These are phyloP conservation scores for Todiramphus saurophagus DNA, from an alignment of 2,113 vertebrate species.

Conservation along the genomic window DNA sequence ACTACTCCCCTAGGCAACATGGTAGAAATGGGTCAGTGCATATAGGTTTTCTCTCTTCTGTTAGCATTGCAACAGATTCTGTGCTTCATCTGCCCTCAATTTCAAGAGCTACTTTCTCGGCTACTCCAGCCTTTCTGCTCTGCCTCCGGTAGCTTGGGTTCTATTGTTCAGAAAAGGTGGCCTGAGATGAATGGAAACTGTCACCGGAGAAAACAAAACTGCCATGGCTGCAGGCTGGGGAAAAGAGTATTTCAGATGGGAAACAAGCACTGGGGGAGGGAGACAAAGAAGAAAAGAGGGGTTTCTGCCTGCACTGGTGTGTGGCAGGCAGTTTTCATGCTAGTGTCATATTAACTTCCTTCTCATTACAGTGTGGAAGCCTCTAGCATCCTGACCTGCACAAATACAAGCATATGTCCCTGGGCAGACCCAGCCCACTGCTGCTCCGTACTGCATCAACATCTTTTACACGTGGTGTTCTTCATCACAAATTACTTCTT, in stretches of 20 bases:
- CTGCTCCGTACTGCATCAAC: background rate
- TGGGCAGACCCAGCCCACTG: background rate
- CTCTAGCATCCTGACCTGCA: background rate
- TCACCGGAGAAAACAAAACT: background rate
- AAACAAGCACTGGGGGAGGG: background rate
- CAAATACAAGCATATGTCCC: background rate
- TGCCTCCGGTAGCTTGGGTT: background rate
- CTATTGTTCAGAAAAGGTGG: background rate
- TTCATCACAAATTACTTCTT: background rate
- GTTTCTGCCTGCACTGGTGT: background rate
- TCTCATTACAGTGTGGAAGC: background rate
- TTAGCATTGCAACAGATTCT: background rate
- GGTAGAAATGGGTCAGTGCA: background rate
- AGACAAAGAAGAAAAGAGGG: background rate
- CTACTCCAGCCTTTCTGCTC: background rate
- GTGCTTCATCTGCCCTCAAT: background rate
- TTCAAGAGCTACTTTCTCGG: background rate
- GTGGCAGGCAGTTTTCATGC: background rate
- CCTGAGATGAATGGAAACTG: background rate
- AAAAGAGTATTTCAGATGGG: background rate
- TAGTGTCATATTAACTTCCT: constrained; percentile 1
- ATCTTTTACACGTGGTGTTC: background rate
- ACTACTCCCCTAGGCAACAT: background rate
- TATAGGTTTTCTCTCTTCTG: background rate
- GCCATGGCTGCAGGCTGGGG: background rate